Conservation (phyloP, 1,140 invertebrate genomes). For the Nymphalis io region DNA sequence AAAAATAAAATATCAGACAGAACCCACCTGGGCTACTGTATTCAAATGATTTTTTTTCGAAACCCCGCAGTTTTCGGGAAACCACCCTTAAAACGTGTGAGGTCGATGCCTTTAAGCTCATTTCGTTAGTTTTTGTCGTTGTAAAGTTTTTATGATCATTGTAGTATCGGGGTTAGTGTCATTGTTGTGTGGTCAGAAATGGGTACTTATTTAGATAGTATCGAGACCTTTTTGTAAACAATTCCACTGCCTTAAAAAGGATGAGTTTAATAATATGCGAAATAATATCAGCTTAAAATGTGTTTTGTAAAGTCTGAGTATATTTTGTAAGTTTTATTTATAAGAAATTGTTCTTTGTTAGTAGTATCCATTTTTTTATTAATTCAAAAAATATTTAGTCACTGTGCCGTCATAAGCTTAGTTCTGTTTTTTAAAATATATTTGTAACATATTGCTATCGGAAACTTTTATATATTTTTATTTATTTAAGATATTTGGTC, state of each 20-base stretch:
- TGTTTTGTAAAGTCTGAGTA: not conserved
- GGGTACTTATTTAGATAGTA: constrained; percentile 51
- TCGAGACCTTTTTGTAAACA: constrained; percentile 25
- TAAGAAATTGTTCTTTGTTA: too few relatives aligned
- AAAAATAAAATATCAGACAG: constrained; percentile 55
- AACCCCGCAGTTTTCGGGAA: constrained; percentile 67
- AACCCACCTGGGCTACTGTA: constrained; percentile 74
- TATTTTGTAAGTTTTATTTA: not conserved
- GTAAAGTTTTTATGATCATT: constrained; percentile 36
- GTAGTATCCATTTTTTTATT: too few relatives aligned
- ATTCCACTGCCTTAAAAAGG: constrained; percentile 15
- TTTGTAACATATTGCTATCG: too few relatives aligned
- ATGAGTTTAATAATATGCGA: constrained; percentile 14
- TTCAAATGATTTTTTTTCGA: constrained; percentile 73
- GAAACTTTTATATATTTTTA: too few relatives aligned
- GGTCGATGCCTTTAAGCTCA: constrained; percentile 57
- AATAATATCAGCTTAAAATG: not conserved
- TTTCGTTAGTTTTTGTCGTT: constrained; percentile 51
- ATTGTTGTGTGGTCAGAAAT: constrained; percentile 48
- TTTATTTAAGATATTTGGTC: too few relatives aligned
- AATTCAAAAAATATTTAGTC: too few relatives aligned
- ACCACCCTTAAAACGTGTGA: constrained; percentile 63
- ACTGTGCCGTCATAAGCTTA: too few relatives aligned
- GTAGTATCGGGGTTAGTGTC: constrained; percentile 41
- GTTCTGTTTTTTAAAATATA: too few relatives aligned